Evolutionary conservation across 1,140 invertebrate genomes (phyloP), one percentile per base, ranked within the genome.

Genomic region (Tetramorium parvispinum): DNA sequence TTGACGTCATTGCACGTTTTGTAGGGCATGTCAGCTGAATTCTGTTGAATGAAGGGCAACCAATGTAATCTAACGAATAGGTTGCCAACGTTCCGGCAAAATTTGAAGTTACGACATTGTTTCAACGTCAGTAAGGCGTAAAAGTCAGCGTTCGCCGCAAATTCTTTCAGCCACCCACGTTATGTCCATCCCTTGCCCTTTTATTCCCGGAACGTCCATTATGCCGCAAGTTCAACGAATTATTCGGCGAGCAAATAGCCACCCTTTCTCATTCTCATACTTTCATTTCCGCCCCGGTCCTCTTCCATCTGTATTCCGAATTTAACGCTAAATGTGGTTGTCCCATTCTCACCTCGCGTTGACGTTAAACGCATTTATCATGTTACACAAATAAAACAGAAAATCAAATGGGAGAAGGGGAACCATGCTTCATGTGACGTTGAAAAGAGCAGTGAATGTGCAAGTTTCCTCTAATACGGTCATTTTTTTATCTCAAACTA

Each of bases 51-150:
- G 37, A 55, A 51, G 59, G 49, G 57, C 13, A 2, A 13, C 8
- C 16, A 27, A 57, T 43, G 21, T 73, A 59, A 83, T 59, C 68
- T 83, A 37, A 51, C 40, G 18, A 73, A 24, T 43, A 53, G 66
- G n/a, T 73, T 51, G 10, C 16, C 10, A 40, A 27, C 32, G 24
- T 32, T 32, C 5, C 18, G 32, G 10, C 24, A 49, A 49, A 73
- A 73, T 83, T 21, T 83, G 51, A 73, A 83, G 51, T 83, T 81
- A 81, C 13, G 32, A 57, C 24, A 55, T 16, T 71, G 49, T 46
- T 43, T 11, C 37, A 32, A 68, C 37, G 37, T 10, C 8, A 46
- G 51, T 24, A 70, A 70, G 21, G 37, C 16, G 18, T 66, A 59
- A 73, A 27, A 46, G 16, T 75, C 37, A 32, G 3, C 16, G 40